phyloP scores from a whole-genome alignment of 2,888 invertebrate genomes.

The Augochlorella aurata region DNA sequence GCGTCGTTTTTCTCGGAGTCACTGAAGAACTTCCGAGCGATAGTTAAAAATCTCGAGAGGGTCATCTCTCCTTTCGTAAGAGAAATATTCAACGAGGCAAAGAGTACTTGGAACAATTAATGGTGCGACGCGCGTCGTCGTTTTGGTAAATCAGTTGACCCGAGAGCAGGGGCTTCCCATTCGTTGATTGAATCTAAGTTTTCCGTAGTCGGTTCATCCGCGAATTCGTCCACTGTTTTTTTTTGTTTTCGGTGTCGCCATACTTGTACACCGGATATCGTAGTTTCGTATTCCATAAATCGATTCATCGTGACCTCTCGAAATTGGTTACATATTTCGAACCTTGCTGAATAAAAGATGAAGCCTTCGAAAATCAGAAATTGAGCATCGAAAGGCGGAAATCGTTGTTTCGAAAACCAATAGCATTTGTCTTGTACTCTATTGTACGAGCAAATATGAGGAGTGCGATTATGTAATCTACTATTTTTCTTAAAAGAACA shows the following conservation, averaged over 20 bases:
- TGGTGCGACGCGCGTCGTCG: background rate
- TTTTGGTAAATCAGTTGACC: conserved; percentile 5
- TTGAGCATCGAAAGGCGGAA: too few species aligned
- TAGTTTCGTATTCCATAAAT: too few species aligned
- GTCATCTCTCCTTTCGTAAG: conserved; percentile 42
- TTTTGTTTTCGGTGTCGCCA: too few species aligned
- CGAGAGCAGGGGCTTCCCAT: background rate
- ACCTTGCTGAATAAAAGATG: too few species aligned
- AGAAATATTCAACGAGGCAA: conserved; percentile 50
- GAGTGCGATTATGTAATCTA: background rate
- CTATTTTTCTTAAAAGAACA: background rate
- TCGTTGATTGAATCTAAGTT: background rate
- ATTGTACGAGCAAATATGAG: too few species aligned
- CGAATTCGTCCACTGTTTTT: background rate
- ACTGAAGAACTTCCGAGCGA: conserved; percentile 36
- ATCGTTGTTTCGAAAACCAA: too few species aligned
- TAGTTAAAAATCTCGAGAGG: conserved; percentile 59
- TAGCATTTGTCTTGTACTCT: too few species aligned
- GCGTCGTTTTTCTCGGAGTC: conserved; percentile 20
- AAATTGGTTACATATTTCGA: too few species aligned
- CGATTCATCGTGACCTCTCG: too few species aligned
- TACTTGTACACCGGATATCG: too few species aligned
- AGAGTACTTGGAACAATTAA: conserved; percentile 26
- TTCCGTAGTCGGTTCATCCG: background rate
- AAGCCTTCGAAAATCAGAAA: too few species aligned